Base-by-base conservation (phyloP, 2,113 vertebrate species). In the Rhipidura dahli region DNA sequence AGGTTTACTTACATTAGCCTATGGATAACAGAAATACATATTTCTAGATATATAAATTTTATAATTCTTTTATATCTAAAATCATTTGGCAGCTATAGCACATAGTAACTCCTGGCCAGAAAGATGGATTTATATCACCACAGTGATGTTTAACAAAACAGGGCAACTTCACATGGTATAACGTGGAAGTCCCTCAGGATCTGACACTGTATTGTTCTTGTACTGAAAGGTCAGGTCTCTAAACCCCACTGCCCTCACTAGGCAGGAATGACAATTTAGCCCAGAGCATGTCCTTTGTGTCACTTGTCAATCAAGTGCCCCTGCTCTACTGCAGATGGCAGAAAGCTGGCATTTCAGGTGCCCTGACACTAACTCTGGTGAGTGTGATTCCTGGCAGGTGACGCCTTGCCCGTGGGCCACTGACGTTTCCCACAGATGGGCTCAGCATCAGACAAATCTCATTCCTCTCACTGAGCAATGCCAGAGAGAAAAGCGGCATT, bases 361-460 rank as follows among this genome's bases (percentile, higher is more conserved):
- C 30, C 50, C 21, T 8, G 30, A 59, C 13, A 22, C 28, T 19
- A 33, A 50, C 20, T 10, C 28, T 35, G 31, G 37, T 64, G 35
- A 44, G 31, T 12, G 30, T 65, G 24, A 47, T 77, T 80, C 50
- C 39, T 2, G 1, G 39, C 22, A 6, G 0, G 50, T n/a, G 22
- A 57, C 37, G 20, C 53, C 26, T 54, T 8, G 5, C 27, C 54
- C 19, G 7, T 2, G 27, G 14, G 10, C 35, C 42, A 7, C 0
- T 53, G 61, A 21, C 11, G 18, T 21, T 61, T 27, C 3, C 1
- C 61, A 63, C 13, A 50, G 42, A 63, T 35, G 30, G 28, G 42
- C 42, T 78, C 2, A 54, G 60, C 35, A n/a, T 11, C 14, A 53
- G 26, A 57, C 33, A 51, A 59, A 80, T 60, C 35, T 26, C 28